Conservation (phyloP, 2,888 invertebrate genomes). For the Ashinkailepas kermadecensis region DNA sequence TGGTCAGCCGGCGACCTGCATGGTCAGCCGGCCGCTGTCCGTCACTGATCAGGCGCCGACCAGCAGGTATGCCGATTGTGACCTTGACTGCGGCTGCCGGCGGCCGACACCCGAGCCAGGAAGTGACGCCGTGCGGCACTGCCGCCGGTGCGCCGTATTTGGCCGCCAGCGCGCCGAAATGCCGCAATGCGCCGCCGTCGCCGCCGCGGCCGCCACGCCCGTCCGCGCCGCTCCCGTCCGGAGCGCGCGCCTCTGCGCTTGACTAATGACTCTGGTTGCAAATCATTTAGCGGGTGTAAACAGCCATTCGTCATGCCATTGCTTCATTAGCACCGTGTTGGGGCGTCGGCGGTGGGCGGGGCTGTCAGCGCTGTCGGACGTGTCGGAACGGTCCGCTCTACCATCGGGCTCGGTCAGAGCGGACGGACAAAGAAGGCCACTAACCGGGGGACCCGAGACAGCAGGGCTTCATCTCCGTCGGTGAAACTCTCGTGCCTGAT, state of each 20-base stretch:
- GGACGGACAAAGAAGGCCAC: too few relatives aligned
- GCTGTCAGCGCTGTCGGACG: too few relatives aligned
- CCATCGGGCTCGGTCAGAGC: too few relatives aligned
- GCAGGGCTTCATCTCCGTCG: too few relatives aligned
- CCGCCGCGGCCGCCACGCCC: background rate
- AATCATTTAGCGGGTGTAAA: conserved; percentile 17
- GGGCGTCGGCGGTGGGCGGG: too few relatives aligned
- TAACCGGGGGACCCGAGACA: too few relatives aligned
- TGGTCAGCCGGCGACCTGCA: background rate
- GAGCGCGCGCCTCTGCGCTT: background rate
- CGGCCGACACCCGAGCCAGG: background rate
- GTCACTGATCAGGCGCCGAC: background rate
- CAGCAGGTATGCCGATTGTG: background rate
- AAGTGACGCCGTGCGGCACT: background rate
- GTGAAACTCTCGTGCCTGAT: too few relatives aligned
- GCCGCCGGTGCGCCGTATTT: background rate
- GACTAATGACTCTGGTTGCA: background rate
- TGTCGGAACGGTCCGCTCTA: too few relatives aligned
- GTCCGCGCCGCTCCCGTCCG: background rate
- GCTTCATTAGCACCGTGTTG: conserved; percentile 2
- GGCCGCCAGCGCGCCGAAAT: background rate
- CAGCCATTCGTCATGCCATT: conserved; percentile 4
- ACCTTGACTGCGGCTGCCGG: background rate
- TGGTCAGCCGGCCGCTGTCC: background rate
- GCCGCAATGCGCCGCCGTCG: too few relatives aligned